Evolutionary conservation across 2,888 invertebrate genomes (phyloP).

Genomic region (Pterostichus madidus): DNA sequence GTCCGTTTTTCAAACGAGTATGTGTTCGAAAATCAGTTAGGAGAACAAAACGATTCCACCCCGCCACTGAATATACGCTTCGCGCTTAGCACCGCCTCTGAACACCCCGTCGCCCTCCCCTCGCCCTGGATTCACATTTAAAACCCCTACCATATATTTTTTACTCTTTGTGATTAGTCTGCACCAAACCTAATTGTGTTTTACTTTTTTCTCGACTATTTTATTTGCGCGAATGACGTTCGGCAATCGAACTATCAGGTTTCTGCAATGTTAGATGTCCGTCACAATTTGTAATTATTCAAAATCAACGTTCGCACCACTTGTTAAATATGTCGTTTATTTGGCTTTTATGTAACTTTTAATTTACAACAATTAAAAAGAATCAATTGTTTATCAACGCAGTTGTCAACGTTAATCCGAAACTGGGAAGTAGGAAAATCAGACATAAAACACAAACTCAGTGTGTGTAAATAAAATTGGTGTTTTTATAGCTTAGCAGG

Average conservation of each 20-base stretch:
- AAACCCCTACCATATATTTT: slow-evolving; percentile 73
- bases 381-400: slow-evolving; percentile 52
- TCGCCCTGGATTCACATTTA: slow-evolving; percentile 54
- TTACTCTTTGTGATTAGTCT: slow-evolving; percentile 78
- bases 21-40: slow-evolving; percentile 77
- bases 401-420: slow-evolving; percentile 14
- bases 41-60: slow-evolving; percentile 76
- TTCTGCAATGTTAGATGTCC: slow-evolving; percentile 66
- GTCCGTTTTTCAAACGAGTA: slow-evolving; percentile 76
- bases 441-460: not conserved
- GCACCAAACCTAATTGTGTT: slow-evolving; percentile 73
- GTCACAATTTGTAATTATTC: slow-evolving; percentile 67
- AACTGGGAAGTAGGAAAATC: not conserved
- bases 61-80: slow-evolving; percentile 70
- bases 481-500: not conserved
- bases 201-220: slow-evolving; percentile 74
- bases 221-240: slow-evolving; percentile 66
- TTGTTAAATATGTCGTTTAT: slow-evolving; percentile 62
- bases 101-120: slow-evolving; percentile 67
- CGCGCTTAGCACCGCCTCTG: slow-evolving; percentile 53
- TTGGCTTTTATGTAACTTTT: slow-evolving; percentile 62
- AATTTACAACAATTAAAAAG: slow-evolving; percentile 56
- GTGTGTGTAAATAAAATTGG: not conserved
- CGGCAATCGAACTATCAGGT: slow-evolving; percentile 64
- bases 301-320: slow-evolving; percentile 61